phyloP scores from a whole-genome alignment of 2,888 invertebrate genomes.

The Idaea aversata region DNA sequence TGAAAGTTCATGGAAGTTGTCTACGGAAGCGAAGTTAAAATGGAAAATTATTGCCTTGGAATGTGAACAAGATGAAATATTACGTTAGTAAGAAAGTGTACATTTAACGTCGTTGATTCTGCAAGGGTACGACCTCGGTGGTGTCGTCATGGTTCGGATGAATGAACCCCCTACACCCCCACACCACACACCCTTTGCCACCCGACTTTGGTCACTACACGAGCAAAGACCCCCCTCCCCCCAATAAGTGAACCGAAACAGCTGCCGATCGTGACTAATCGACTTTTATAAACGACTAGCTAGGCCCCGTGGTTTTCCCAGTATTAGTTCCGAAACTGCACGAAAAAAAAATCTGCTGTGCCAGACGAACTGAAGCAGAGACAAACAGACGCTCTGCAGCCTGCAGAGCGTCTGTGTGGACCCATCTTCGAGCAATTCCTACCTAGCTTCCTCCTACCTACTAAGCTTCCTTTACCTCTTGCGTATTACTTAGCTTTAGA shows the following conservation, averaged over 20 bases:
- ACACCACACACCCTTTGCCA: slow-evolving; percentile 26
- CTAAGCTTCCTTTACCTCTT: too few species aligned
- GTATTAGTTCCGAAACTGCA: too few species aligned
- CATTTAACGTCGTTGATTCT: slow-evolving; percentile 39
- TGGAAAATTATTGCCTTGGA: background rate
- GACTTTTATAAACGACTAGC: slow-evolving; percentile 15
- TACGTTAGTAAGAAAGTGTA: slow-evolving; percentile 37
- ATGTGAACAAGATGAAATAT: slow-evolving; percentile 11
- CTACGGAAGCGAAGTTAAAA: too few species aligned
- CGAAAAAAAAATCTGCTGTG: too few species aligned
- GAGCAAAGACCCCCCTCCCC: slow-evolving; percentile 39
- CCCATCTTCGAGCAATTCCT: too few species aligned
- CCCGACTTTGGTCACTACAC: slow-evolving; percentile 51
- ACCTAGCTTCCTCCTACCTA: too few species aligned
- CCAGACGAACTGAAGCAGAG: too few species aligned
- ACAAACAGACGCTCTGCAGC: too few species aligned
- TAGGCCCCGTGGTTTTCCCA: background rate
- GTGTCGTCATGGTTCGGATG: slow-evolving; percentile 73
- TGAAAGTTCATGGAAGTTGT: too few species aligned
- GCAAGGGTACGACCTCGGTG: slow-evolving; percentile 69
- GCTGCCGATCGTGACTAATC: slow-evolving; percentile 44
- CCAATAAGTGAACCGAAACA: slow-evolving; percentile 56
- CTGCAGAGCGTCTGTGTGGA: too few species aligned
- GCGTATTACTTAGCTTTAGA: too few species aligned
- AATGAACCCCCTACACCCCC: slow-evolving; percentile 63